These are phyloP conservation scores for Drosophila imparisetae DNA, from an alignment of 2,888 invertebrate species.

Conservation along the genomic window DNA sequence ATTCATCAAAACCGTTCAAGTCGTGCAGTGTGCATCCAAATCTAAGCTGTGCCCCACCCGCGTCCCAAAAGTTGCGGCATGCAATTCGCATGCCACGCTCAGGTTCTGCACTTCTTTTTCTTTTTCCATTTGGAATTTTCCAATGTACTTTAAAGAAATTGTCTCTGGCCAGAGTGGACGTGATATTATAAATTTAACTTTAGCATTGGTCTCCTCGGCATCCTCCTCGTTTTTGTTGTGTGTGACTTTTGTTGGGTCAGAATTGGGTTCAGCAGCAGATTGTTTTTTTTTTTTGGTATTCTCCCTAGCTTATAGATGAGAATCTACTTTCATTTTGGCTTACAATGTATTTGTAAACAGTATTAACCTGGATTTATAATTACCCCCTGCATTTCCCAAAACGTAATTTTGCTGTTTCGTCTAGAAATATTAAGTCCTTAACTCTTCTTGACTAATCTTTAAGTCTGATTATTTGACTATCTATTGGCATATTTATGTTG, in stretches of 20 bases:
- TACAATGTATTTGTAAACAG: background rate
- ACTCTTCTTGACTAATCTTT: background rate
- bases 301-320: conserved; percentile 9
- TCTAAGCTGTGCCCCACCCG: conserved; percentile 66
- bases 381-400: background rate
- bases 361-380: conserved; percentile 5
- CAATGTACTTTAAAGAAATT: conserved; percentile 31
- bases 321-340: conserved; percentile 32
- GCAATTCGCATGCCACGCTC: conserved; percentile 62
- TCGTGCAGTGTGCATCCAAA: conserved; percentile 64
- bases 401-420: no score
- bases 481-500: background rate
- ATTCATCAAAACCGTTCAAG: conserved; percentile 76
- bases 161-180: conserved; percentile 35
- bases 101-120: conserved; percentile 37
- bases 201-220: conserved; percentile 15
- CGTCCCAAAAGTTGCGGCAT: conserved; percentile 34
- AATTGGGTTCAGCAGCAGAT: conserved; percentile 30
- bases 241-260: conserved; percentile 32
- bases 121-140: conserved; percentile 30
- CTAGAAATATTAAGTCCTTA: background rate
- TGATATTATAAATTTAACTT: conserved; percentile 68
- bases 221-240: conserved; percentile 7
- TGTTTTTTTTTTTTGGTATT: conserved; percentile 1
- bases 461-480: background rate